Evolutionary conservation across 2,797 vertebrate species (phyloP).

Genomic region (Hippopotamyrus pictus): DNA sequence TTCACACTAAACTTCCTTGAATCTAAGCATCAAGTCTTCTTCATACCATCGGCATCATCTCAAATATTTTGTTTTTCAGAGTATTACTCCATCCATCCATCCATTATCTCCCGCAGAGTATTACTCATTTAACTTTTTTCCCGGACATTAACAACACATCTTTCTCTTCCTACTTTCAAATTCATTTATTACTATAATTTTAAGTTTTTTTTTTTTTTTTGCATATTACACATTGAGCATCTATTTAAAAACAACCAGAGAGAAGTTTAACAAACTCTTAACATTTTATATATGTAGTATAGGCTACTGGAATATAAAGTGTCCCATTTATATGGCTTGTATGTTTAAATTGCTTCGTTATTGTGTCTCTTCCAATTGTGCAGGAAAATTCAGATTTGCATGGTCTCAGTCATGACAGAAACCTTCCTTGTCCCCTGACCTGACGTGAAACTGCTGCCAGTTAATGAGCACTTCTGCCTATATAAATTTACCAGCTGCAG

Average conservation of each 20-base stretch:
- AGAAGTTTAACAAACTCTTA: not conserved
- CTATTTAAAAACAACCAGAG: not conserved
- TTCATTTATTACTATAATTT: not conserved
- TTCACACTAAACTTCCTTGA: not conserved
- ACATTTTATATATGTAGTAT: not conserved
- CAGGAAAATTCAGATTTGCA: not conserved
- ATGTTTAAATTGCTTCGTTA: not conserved
- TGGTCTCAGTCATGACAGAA: not conserved
- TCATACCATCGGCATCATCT: not conserved
- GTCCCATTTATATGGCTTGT: not conserved
- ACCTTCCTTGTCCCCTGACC: not conserved
- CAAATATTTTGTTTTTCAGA: not conserved
- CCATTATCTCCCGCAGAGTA: not conserved
- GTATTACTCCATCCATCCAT: not conserved
- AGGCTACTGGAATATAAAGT: not conserved
- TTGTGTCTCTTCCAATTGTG: not conserved
- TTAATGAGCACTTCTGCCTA: not conserved
- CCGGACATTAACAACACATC: not conserved
- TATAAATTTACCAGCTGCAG: not conserved
- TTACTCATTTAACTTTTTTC: not conserved
- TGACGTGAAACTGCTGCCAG: not conserved
- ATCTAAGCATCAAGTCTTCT: not conserved
- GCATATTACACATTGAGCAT: not conserved
- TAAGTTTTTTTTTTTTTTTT: not conserved
- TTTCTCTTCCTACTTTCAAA: not conserved